Conservation (phyloP, 2,113 vertebrate genomes). For the Cynopterus brachyotis region DNA sequence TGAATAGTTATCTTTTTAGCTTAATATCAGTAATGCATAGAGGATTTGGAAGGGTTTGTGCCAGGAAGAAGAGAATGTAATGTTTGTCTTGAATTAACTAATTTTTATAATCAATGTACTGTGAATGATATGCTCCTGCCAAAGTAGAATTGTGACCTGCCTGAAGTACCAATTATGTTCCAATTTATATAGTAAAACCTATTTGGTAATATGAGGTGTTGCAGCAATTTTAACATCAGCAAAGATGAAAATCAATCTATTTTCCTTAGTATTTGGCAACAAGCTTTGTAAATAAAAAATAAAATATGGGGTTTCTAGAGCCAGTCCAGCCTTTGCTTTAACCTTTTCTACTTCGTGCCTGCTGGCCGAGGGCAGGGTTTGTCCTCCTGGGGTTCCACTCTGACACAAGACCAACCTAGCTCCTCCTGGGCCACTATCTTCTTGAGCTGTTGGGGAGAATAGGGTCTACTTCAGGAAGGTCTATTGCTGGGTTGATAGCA, state of each 20-base stretch:
- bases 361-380: neutral
- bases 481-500: neutral
- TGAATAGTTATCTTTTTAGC: slow-evolving; percentile 71
- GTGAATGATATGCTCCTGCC: slow-evolving; percentile 80
- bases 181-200: slow-evolving; percentile 81
- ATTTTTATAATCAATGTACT: slow-evolving; percentile 83
- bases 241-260: slow-evolving; percentile 76
- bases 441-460: neutral
- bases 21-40: slow-evolving; percentile 60
- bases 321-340: slow-evolving; percentile 22
- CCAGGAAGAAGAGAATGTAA: slow-evolving; percentile 72
- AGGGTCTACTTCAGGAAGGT: neutral
- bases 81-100: slow-evolving; percentile 85
- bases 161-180: slow-evolving; percentile 83
- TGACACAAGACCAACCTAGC: neutral
- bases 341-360: neutral
- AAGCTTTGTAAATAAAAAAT: slow-evolving; percentile 76
- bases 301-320: neutral
- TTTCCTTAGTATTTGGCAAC: slow-evolving; percentile 65
- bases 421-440: neutral
- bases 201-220: slow-evolving; percentile 78
- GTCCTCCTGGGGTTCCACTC: neutral
- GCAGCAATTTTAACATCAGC: slow-evolving; percentile 80
- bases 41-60: slow-evolving; percentile 77
- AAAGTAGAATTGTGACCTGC: slow-evolving; percentile 81